A percentile compares a stretch with the other conserved stretches of the same genome.
Conservation (phyloP, 2,797 vertebrate genomes). For the Gallirallus australis region DNA sequence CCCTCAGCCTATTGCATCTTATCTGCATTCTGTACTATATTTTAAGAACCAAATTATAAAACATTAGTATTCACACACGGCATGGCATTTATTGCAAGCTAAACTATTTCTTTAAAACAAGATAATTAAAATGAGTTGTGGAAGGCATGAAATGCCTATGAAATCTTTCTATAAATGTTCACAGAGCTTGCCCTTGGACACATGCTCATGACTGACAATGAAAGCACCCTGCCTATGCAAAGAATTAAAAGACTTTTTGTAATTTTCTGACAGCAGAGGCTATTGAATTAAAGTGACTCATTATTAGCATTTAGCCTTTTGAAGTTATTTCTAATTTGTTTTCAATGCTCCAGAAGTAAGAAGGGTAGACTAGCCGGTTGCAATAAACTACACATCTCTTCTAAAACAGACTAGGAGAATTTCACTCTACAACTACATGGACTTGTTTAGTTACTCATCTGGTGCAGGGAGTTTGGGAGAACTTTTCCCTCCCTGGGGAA, state of each 20-base stretch:
- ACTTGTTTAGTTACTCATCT: background rate
- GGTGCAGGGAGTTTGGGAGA: background rate
- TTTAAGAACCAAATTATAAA: conserved; percentile 36
- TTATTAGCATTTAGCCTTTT: background rate
- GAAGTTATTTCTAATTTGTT: conserved; percentile 23
- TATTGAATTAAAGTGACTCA: background rate
- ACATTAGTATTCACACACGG: background rate
- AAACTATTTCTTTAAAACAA: conserved; percentile 56
- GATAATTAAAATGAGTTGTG: conserved; percentile 50
- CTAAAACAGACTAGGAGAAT: background rate
- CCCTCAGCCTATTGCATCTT: background rate
- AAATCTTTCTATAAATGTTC: conserved; percentile 22
- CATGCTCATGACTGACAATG: background rate
- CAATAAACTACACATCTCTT: background rate
- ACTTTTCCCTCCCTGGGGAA: background rate
- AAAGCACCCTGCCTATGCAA: background rate
- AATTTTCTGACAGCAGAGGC: conserved; percentile 14
- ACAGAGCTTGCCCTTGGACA: conserved; percentile 31
- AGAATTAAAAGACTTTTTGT: background rate
- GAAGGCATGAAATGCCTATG: conserved; percentile 17
- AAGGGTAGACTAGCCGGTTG: background rate
- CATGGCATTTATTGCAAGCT: conserved; percentile 28
- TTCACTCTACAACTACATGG: background rate
- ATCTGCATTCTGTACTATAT: background rate
- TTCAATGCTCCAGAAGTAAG: background rate